Percentiles rank a stretch among this genome's conserved stretches.
phyloP scores from a whole-genome alignment of 2,113 vertebrate species.

The Ciconia stormi region DNA sequence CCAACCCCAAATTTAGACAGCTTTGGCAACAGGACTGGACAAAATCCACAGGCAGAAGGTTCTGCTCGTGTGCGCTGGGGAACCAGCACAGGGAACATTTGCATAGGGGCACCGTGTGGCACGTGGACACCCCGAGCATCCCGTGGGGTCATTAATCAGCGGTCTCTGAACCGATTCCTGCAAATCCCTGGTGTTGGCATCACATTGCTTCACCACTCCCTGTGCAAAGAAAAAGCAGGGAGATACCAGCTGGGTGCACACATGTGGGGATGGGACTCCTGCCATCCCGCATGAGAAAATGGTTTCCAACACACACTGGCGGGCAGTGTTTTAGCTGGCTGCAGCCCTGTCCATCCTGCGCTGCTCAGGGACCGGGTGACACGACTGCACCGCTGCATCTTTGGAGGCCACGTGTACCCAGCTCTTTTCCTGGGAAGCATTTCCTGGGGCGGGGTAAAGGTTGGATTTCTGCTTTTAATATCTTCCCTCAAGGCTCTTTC shows the following conservation, averaged over 20 bases:
- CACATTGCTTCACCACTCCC: background rate
- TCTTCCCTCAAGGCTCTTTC: background rate
- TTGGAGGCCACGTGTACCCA: accelerated
- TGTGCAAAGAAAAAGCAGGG: background rate
- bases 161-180: accelerated
- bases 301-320: accelerated
- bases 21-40: too few species aligned
- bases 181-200: background rate
- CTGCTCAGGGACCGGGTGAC: background rate
- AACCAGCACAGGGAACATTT: accelerated
- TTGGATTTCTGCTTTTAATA: background rate
- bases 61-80: accelerated
- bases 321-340: accelerated
- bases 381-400: accelerated
- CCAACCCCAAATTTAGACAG: accelerated
- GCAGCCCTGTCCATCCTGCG: accelerated
- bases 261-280: accelerated
- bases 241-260: accelerated
- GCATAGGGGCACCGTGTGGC: background rate
- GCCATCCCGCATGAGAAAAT: accelerated
- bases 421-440: background rate
- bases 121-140: background rate
- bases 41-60: accelerated
- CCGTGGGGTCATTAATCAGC: background rate
- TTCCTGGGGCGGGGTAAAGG: background rate